Conservation (phyloP, 1,140 invertebrate genomes). For the Agrilus planipennis region DNA sequence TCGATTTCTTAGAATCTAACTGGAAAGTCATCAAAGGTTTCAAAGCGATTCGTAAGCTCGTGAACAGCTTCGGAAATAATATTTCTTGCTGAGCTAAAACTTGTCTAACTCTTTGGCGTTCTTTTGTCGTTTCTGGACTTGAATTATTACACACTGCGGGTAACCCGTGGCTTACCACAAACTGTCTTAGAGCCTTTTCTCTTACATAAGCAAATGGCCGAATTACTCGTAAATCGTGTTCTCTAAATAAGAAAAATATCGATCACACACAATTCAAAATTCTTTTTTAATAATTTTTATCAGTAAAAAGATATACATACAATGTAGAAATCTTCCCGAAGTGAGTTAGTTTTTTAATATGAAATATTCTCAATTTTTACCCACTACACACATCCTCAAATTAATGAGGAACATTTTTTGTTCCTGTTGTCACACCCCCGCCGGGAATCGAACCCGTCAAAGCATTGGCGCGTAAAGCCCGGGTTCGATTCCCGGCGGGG, state of each 20-base stretch:
- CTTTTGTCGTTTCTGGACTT: constrained; percentile 36
- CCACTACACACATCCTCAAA: no score
- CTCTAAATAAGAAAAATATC: constrained; percentile 42
- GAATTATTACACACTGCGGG: constrained; percentile 47
- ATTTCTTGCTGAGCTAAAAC: constrained; percentile 62
- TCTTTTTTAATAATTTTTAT: no score
- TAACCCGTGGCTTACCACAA: constrained; percentile 54
- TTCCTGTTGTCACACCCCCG: no score
- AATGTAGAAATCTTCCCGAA: no score
- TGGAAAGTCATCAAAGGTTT: constrained; percentile 54
- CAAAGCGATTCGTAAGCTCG: constrained; percentile 54
- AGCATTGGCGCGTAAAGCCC: no score
- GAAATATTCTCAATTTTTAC: no score
- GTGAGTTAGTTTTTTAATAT: no score
- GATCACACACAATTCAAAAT: no score
- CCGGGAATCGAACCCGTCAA: no score
- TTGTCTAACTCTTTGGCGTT: constrained; percentile 56
- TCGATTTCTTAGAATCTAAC: constrained; percentile 8
- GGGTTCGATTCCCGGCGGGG: no score
- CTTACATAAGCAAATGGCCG: constrained; percentile 80
- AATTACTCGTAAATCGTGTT: constrained; percentile 70
- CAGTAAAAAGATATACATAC: no score
- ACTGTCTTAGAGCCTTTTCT: constrained; percentile 57
- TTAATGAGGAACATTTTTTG: no score
- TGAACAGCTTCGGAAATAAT: constrained; percentile 57